Conservation (phyloP, 2,113 vertebrate species). For the Zootoca vivipara region DNA sequence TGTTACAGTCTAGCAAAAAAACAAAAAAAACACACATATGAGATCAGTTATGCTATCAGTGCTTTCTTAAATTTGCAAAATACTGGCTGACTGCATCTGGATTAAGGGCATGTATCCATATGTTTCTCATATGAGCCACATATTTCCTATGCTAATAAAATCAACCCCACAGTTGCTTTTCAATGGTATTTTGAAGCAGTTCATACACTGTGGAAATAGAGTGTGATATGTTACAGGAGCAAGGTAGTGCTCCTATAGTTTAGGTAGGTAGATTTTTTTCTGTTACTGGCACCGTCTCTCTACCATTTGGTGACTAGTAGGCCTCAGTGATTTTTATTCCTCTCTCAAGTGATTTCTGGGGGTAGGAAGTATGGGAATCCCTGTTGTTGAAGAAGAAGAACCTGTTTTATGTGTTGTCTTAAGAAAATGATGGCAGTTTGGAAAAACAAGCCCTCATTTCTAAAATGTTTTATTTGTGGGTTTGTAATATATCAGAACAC, state of each 20-base stretch:
- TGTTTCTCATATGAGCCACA: neutral
- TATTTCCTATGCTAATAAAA: neutral
- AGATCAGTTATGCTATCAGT: neutral
- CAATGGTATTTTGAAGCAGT: neutral
- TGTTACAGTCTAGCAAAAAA: neutral
- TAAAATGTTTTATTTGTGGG: neutral
- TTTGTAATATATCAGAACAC: neutral
- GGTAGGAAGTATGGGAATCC: too few relatives aligned
- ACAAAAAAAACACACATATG: too few relatives aligned
- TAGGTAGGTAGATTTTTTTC: too few relatives aligned
- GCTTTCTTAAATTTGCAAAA: neutral
- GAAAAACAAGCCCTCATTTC: neutral
- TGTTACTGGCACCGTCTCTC: too few relatives aligned
- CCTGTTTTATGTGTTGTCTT: neutral
- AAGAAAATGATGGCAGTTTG: neutral
- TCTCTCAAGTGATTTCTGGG: too few relatives aligned
- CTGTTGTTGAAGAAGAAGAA: neutral
- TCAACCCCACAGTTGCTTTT: neutral
- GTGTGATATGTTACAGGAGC: too few relatives aligned
- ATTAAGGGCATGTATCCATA: neutral
- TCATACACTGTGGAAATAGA: too few relatives aligned
- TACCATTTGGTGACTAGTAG: too few relatives aligned
- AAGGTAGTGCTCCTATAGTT: too few relatives aligned
- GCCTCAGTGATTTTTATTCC: too few relatives aligned
- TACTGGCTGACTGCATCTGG: neutral